These are phyloP conservation scores for Sebastes minor DNA, from an alignment of 2,797 vertebrate species.

Conservation along the genomic window DNA sequence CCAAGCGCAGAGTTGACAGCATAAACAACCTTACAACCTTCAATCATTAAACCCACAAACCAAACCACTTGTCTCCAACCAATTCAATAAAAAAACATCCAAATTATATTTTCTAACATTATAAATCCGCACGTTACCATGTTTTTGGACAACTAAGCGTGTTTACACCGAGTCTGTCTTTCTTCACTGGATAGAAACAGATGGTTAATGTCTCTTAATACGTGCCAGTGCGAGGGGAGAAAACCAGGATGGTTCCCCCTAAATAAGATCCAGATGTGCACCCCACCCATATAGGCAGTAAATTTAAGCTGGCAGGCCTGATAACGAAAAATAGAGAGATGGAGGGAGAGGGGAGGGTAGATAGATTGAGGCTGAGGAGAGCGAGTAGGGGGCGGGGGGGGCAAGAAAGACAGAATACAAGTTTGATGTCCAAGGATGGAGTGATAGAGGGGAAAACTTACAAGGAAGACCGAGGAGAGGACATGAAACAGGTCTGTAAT, in stretches of 20 bases:
- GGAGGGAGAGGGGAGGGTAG: conserved; percentile 49
- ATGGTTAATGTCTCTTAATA: conserved; percentile 72
- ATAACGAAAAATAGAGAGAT: conserved; percentile 73
- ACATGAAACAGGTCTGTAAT: background rate
- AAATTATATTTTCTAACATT: background rate
- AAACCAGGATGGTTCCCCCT: conserved; percentile 73
- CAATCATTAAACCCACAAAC: conserved; percentile 20
- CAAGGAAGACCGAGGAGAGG: background rate
- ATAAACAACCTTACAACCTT: background rate
- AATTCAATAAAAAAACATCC: background rate
- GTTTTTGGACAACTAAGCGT: conserved; percentile 6
- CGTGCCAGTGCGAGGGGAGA: conserved; percentile 60
- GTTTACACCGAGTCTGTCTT: conserved; percentile 32
- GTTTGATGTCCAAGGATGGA: conserved; percentile 46
- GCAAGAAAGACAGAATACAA: conserved; percentile 42
- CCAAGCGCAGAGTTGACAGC: background rate
- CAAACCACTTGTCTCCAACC: background rate
- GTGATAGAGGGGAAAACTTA: background rate
- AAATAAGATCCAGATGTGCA: conserved; percentile 88
- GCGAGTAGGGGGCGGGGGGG: background rate
- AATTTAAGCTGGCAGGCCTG: conserved; percentile 82
- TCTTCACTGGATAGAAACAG: conserved; percentile 49
- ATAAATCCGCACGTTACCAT: background rate
- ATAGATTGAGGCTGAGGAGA: conserved; percentile 34
- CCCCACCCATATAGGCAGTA: conserved; percentile 82